Percentiles rank a stretch among this genome's conserved stretches.
These are phyloP conservation scores for Clarias fuscus DNA, from an alignment of 2,797 vertebrate genomes.

Conservation along the genomic window DNA sequence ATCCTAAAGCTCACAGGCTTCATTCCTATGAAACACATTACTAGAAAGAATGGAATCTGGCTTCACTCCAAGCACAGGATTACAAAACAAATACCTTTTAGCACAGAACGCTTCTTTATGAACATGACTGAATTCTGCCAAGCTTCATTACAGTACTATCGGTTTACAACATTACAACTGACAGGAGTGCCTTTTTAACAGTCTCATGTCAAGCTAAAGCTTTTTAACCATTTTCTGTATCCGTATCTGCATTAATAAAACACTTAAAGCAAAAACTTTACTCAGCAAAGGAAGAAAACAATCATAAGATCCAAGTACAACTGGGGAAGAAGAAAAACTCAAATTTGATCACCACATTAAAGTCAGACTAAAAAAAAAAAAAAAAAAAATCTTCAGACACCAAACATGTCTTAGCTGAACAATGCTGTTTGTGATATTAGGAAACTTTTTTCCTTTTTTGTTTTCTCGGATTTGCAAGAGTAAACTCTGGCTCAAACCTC, in stretches of 20 bases:
- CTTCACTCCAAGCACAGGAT: neutral
- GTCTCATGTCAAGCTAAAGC: neutral
- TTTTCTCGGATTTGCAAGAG: conserved; percentile 6
- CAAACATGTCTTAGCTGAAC: neutral
- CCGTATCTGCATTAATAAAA: neutral
- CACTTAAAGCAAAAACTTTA: neutral
- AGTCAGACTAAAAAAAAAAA: no score
- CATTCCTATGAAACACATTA: neutral
- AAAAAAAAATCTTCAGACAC: neutral
- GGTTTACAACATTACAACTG: neutral
- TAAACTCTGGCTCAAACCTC: conserved; percentile 12
- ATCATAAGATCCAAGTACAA: neutral
- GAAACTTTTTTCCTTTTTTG: neutral
- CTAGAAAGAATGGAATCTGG: conserved; percentile 2
- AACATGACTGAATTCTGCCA: neutral
- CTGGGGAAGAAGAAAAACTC: neutral
- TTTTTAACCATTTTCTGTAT: neutral
- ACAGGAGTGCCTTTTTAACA: neutral
- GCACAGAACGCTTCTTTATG: neutral
- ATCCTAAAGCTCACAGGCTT: neutral
- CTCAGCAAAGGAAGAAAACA: neutral
- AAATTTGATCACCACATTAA: neutral
- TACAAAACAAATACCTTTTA: conserved; percentile 15
- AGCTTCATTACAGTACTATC: neutral
- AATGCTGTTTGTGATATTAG: neutral